Evolutionary conservation across 2,113 vertebrate species (phyloP).

Genomic region (Archilochus colubris): DNA sequence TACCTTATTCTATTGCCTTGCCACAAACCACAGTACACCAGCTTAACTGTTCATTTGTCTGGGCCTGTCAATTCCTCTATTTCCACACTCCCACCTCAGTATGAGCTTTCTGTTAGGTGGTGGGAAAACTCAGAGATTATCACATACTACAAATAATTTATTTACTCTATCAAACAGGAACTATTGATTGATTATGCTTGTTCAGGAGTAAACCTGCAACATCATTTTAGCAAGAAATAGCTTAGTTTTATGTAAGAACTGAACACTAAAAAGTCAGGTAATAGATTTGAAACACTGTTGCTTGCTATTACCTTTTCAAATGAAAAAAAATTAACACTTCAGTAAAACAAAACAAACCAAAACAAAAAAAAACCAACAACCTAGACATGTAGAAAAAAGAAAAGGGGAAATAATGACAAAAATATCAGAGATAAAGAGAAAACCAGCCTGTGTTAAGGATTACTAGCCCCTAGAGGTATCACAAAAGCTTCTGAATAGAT

Average conservation of each 20-base stretch:
- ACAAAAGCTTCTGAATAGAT: constrained; percentile 1
- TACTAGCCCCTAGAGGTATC: neutral
- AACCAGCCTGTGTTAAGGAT: neutral
- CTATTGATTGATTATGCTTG: constrained; percentile 24
- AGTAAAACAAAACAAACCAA: neutral
- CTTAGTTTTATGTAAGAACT: neutral
- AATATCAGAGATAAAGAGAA: constrained; percentile 3
- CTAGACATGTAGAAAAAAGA: neutral
- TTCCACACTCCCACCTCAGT: neutral
- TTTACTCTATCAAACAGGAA: constrained; percentile 34
- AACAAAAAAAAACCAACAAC: too few relatives aligned
- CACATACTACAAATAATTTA: constrained; percentile 38
- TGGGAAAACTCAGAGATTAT: constrained; percentile 19
- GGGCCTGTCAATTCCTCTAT: constrained; percentile 21
- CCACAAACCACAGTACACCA: constrained; percentile 11
- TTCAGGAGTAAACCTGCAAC: neutral
- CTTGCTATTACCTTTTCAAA: neutral
- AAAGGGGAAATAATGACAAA: neutral
- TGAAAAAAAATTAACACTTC: neutral
- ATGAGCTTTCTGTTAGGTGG: neutral
- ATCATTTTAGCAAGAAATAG: neutral
- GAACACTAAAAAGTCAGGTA: neutral
- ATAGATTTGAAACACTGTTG: neutral
- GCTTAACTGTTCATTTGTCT: constrained; percentile 58
- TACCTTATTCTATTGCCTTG: constrained; percentile 20